phyloP scores from a whole-genome alignment of 2,888 invertebrate species.

The Megalurothrips usitatus region DNA sequence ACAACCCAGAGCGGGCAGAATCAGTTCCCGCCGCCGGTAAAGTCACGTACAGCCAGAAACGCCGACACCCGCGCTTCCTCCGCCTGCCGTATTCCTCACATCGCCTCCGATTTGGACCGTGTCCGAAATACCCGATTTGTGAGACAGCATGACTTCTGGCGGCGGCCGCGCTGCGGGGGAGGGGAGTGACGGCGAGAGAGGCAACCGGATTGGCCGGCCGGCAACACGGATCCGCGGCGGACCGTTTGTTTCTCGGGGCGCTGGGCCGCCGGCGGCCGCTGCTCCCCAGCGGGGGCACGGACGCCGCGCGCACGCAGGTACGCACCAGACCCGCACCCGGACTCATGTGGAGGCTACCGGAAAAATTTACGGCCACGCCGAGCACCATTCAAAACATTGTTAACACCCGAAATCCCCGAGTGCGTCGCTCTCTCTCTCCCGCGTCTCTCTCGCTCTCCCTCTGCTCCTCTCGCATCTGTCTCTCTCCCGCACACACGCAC shows the following conservation, averaged over 20 bases:
- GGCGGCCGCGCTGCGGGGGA: no score
- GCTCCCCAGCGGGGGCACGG: no score
- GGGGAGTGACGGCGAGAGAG: not conserved
- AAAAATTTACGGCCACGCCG: slow-evolving; percentile 7
- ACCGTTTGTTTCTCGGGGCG: no score
- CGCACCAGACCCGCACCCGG: not conserved
- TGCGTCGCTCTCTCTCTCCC: not conserved
- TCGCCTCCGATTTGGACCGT: no score
- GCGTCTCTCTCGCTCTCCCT: not conserved
- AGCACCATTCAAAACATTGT: slow-evolving; percentile 4
- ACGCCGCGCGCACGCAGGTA: not conserved
- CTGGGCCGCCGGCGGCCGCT: no score
- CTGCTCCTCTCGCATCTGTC: not conserved
- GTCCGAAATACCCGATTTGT: no score
- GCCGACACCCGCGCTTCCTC: no score
- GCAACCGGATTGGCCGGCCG: not conserved
- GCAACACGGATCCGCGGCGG: not conserved
- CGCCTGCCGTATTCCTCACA: no score
- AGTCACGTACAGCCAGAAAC: no score
- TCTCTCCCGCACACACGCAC: not conserved
- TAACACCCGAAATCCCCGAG: not conserved
- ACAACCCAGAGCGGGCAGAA: no score
- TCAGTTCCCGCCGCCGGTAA: no score
- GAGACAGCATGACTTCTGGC: no score
- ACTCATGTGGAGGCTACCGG: not conserved